phyloP scores from a whole-genome alignment of 35 echinoderm and acorn worm species.

The Amphiura filiformis region DNA sequence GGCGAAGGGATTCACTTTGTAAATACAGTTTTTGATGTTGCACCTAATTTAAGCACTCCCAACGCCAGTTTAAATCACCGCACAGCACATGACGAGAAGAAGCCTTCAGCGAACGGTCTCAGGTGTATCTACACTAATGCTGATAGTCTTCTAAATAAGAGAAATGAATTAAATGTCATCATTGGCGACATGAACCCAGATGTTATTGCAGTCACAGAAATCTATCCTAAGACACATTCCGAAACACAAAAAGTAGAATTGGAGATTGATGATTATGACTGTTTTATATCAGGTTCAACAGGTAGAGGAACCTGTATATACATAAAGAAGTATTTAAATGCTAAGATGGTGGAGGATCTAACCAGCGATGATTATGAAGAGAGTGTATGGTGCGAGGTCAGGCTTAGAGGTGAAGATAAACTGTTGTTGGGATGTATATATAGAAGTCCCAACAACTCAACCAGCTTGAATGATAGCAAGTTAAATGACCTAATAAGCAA shows the following conservation, averaged over 20 bases:
- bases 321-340: not conserved
- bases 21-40: too few relatives aligned
- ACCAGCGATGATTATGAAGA: not conserved
- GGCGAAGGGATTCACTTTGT: too few relatives aligned
- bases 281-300: not conserved
- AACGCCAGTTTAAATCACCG: too few relatives aligned
- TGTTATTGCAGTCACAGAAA: not conserved
- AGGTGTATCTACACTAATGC: not conserved
- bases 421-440: conserved; percentile 24
- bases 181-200: not conserved
- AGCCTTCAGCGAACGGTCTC: too few relatives aligned
- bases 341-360: not conserved
- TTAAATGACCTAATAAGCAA: not conserved
- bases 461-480: too few relatives aligned
- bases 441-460: not conserved
- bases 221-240: not conserved
- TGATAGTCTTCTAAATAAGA: not conserved
- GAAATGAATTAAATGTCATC: not conserved
- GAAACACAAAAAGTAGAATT: not conserved
- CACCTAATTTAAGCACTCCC: too few relatives aligned
- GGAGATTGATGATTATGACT: not conserved
- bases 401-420: not conserved
- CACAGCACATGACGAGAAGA: too few relatives aligned
- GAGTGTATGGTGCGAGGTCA: not conserved
- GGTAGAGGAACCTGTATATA: not conserved